These are phyloP conservation scores for Melanaphis sacchari DNA, from an alignment of 1,140 invertebrate genomes.

Conservation along the genomic window DNA sequence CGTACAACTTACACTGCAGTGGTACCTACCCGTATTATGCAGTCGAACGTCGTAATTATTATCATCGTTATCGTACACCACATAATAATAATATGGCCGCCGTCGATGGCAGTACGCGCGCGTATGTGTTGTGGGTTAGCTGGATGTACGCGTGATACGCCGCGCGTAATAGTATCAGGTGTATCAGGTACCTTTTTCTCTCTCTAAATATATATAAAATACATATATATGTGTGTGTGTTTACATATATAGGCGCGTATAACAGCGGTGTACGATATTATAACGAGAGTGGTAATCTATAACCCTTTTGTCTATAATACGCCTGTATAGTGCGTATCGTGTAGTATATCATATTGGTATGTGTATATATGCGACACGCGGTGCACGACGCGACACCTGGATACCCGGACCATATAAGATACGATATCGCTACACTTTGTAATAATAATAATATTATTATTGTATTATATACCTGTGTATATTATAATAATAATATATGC, in stretches of 20 bases:
- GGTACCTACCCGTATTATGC: not conserved
- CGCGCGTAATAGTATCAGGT: not conserved
- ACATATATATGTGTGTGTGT: no score
- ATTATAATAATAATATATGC: not conserved
- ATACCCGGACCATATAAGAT: not conserved
- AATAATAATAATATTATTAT: not conserved
- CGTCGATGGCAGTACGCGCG: not conserved
- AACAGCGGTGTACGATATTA: not conserved
- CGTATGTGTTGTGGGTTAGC: not conserved
- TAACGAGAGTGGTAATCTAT: not conserved
- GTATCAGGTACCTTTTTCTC: not conserved
- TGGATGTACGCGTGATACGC: not conserved
- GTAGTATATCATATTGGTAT: not conserved
- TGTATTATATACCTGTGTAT: not conserved
- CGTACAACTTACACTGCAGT: not conserved
- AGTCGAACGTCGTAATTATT: not conserved
- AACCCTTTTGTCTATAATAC: not conserved
- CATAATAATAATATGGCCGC: not conserved
- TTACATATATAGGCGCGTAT: not conserved
- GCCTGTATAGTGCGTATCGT: not conserved
- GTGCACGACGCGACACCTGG: slow-evolving; percentile 21
- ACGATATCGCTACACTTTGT: not conserved
- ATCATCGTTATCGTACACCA: not conserved
- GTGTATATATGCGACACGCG: not conserved
- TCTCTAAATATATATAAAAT: no score